These are phyloP conservation scores for Jaculus jaculus DNA, from an alignment of 2,113 vertebrate species.

Conservation along the genomic window DNA sequence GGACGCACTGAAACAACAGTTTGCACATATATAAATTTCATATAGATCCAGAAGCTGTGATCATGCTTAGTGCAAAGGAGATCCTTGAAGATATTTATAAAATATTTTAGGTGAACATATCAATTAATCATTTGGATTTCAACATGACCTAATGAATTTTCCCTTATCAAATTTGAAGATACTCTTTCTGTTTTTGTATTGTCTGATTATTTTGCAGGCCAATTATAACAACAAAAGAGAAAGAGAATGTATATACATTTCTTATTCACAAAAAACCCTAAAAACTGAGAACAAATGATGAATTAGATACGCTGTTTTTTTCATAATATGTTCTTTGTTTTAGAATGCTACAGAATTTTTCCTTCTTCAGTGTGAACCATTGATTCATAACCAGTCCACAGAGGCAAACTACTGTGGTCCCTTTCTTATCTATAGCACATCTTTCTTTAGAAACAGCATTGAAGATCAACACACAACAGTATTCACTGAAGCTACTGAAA, in stretches of 20 bases:
- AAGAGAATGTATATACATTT: neutral
- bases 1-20: neutral
- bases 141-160: neutral
- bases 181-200: neutral
- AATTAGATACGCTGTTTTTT: neutral
- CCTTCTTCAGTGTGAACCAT: neutral
- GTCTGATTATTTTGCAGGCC: constrained; percentile 15
- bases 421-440: constrained; percentile 54
- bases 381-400: constrained; percentile 32
- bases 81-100: neutral
- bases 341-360: neutral
- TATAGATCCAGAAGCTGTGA: neutral
- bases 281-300: constrained; percentile 19
- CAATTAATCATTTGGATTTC: constrained; percentile 9
- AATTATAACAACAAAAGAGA: neutral
- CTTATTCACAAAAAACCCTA: neutral
- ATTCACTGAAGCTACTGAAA: constrained; percentile 71
- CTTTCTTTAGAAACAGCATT: constrained; percentile 51
- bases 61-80: neutral
- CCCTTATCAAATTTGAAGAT: neutral
- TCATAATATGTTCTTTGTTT: neutral
- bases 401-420: constrained; percentile 31
- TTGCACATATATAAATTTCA: neutral
- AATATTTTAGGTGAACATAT: neutral
- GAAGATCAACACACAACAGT: constrained; percentile 61